These are phyloP conservation scores for Prunella himalayana DNA, from an alignment of 2,113 vertebrate species.

Conservation along the genomic window DNA sequence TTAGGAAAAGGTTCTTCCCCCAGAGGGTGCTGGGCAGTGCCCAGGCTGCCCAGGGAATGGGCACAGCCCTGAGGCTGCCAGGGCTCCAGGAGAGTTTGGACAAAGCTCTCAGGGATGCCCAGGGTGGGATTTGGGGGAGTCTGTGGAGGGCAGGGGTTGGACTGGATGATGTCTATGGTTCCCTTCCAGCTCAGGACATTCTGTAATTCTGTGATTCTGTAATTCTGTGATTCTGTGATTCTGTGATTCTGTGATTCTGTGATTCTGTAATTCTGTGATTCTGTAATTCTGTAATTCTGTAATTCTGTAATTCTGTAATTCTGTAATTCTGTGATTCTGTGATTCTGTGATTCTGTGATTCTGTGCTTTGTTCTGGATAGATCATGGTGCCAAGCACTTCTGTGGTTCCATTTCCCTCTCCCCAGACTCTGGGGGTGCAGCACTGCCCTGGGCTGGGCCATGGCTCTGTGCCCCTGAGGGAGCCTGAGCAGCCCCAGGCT, in stretches of 20 bases:
- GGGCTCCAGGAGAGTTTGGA: not conserved
- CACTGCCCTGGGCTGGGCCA: accelerated
- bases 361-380: not conserved
- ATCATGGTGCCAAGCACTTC: not conserved
- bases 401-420: not conserved
- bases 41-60: not conserved
- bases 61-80: not conserved
- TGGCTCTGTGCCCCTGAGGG: not conserved
- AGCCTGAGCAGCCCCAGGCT: not conserved
- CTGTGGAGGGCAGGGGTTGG: accelerated
- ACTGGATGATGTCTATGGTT: accelerated
- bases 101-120: accelerated
- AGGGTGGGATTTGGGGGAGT: not conserved
- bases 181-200: not conserved
- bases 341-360: not conserved
- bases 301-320: no score
- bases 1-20: not conserved
- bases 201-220: not conserved
- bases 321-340: no score
- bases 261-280: not conserved
- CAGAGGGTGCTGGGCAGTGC: not conserved
- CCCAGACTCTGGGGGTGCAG: not conserved
- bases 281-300: no score
- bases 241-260: not conserved
- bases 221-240: not conserved